Conservation (phyloP, 1,140 invertebrate genomes). For the Gryllus bimaculatus region DNA sequence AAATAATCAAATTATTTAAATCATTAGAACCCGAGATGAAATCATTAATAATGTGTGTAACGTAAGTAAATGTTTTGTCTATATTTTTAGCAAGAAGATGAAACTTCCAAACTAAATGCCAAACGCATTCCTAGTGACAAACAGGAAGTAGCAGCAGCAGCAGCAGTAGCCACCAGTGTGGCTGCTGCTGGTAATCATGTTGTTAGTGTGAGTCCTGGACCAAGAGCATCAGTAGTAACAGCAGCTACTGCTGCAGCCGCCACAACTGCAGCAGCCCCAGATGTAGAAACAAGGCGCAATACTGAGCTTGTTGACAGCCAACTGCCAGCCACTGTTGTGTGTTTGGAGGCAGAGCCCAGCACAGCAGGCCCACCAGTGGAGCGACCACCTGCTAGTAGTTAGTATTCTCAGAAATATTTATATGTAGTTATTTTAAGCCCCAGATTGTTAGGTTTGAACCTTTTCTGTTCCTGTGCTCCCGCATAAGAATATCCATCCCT, state of each 20-base stretch:
- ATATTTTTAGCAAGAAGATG: not conserved
- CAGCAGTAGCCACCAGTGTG: no score
- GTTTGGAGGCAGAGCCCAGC: not conserved
- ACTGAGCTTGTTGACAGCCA: not conserved
- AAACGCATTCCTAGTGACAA: not conserved
- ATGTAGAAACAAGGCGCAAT: not conserved
- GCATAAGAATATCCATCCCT: no score
- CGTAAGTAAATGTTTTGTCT: no score
- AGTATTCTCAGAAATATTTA: not conserved
- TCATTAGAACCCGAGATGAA: no score
- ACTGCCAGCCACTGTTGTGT: not conserved
- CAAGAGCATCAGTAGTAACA: slow-evolving; percentile 7
- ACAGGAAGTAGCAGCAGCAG: not conserved
- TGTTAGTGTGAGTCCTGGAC: slow-evolving; percentile 3
- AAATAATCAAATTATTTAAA: no score
- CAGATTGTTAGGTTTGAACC: no score
- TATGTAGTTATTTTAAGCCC: no score
- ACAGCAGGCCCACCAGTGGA: not conserved
- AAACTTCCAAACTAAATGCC: not conserved
- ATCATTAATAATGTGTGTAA: no score
- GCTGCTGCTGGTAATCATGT: not conserved
- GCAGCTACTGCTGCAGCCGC: not conserved
- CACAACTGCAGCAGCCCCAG: not conserved
- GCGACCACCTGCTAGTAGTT: not conserved
- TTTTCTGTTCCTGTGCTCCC: no score